Evolutionary conservation across 2,888 invertebrate genomes (phyloP).

Genomic region (Drosophila pseudotalamancana): DNA sequence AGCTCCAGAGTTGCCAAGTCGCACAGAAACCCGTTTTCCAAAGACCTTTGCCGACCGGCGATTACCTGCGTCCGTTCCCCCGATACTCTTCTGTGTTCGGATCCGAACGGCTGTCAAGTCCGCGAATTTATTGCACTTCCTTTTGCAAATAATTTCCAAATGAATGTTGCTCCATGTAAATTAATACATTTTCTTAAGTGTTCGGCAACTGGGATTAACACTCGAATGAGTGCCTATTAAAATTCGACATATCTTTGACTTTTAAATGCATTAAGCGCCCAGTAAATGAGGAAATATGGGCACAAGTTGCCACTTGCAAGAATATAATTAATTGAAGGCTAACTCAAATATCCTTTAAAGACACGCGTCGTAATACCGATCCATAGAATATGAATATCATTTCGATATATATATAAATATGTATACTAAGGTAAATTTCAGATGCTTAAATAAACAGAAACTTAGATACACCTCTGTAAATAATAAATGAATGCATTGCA

Average conservation of each 20-base stretch:
- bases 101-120: slow-evolving; percentile 48
- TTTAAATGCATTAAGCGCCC: background rate
- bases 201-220: background rate
- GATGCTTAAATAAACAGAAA: too few relatives aligned
- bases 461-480: too few relatives aligned
- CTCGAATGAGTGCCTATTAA: background rate
- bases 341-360: too few relatives aligned
- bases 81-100: slow-evolving; percentile 4
- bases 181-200: slow-evolving; percentile 60
- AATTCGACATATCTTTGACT: background rate
- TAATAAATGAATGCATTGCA: too few relatives aligned
- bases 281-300: too few relatives aligned
- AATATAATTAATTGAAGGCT: too few relatives aligned
- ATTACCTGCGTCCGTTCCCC: slow-evolving; percentile 2
- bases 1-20: slow-evolving; percentile 25
- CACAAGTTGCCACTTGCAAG: too few relatives aligned
- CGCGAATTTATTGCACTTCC: slow-evolving; percentile 71
- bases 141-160: slow-evolving; percentile 68
- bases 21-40: slow-evolving; percentile 50
- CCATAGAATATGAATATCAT: too few relatives aligned
- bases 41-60: slow-evolving; percentile 31
- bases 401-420: too few relatives aligned
- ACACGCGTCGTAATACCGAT: too few relatives aligned
- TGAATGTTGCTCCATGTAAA: slow-evolving; percentile 66
- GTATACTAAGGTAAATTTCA: too few relatives aligned